Evolutionary conservation across 2,888 invertebrate species (phyloP).

Genomic region (Xanthia togata): DNA sequence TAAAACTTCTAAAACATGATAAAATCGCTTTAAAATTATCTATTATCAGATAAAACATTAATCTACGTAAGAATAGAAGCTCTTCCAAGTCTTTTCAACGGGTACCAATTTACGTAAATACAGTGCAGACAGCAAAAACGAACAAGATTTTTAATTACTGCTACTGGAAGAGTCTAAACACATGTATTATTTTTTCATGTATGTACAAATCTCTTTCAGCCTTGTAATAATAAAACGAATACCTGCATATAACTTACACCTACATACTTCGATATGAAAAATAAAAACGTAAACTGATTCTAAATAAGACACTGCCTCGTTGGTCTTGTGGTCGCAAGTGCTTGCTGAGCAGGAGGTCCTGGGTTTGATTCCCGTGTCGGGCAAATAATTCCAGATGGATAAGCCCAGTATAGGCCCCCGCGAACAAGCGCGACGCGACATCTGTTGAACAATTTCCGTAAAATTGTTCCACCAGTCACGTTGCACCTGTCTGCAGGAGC

Average conservation of each 20-base stretch:
- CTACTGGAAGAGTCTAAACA: slow-evolving; percentile 14
- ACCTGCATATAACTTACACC: too few relatives aligned
- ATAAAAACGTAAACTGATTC: background rate
- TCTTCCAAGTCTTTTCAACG: background rate
- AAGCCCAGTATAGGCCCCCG: too few relatives aligned
- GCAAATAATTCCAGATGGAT: too few relatives aligned
- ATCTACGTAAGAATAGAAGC: background rate
- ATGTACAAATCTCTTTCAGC: background rate
- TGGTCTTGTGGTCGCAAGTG: too few relatives aligned
- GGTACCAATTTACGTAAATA: slow-evolving; percentile 11
- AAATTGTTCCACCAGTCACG: too few relatives aligned
- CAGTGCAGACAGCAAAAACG: slow-evolving; percentile 28
- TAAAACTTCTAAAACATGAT: background rate
- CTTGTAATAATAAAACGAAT: background rate
- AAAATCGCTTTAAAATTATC: background rate
- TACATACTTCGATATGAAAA: too few relatives aligned
- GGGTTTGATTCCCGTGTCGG: too few relatives aligned
- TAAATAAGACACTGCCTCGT: too few relatives aligned
- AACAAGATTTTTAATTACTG: slow-evolving; percentile 52
- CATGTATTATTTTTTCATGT: slow-evolving; percentile 6
- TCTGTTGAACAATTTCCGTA: too few relatives aligned
- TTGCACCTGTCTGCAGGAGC: too few relatives aligned
- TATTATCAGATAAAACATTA: background rate
- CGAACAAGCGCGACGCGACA: too few relatives aligned
- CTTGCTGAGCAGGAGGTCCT: too few relatives aligned